These are phyloP conservation scores for Edolisoma coerulescens DNA, from an alignment of 2,113 vertebrate genomes.

Conservation along the genomic window DNA sequence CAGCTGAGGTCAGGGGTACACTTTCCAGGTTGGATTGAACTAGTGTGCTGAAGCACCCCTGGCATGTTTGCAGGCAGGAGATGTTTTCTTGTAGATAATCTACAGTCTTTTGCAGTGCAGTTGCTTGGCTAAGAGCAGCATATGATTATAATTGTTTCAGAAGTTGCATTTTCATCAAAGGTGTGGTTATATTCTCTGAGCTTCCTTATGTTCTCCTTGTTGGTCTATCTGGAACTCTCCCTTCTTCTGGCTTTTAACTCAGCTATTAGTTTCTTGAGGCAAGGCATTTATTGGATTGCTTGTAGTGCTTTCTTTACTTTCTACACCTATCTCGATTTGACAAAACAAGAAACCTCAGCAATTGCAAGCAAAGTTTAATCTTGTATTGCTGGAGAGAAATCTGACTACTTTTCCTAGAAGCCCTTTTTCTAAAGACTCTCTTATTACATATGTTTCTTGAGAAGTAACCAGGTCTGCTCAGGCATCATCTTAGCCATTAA, in stretches of 20 bases:
- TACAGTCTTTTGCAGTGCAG: neutral
- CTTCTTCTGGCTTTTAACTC: neutral
- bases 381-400: neutral
- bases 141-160: neutral
- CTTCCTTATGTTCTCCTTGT: neutral
- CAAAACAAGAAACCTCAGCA: neutral
- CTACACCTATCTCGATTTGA: neutral
- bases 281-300: neutral
- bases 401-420: neutral
- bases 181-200: neutral
- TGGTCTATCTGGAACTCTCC: neutral
- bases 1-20: neutral
- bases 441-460: neutral
- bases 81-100: neutral
- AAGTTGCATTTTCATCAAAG: neutral
- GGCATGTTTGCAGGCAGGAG: neutral
- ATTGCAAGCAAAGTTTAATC: neutral
- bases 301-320: neutral
- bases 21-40: neutral
- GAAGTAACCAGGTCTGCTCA: neutral
- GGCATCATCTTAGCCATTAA: neutral
- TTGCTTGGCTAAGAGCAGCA: neutral
- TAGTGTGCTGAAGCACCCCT: neutral
- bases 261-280: neutral
- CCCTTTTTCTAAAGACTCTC: neutral